Evolutionary conservation across 2,797 vertebrate species (phyloP).

Genomic region (Sebastes nivosus): DNA sequence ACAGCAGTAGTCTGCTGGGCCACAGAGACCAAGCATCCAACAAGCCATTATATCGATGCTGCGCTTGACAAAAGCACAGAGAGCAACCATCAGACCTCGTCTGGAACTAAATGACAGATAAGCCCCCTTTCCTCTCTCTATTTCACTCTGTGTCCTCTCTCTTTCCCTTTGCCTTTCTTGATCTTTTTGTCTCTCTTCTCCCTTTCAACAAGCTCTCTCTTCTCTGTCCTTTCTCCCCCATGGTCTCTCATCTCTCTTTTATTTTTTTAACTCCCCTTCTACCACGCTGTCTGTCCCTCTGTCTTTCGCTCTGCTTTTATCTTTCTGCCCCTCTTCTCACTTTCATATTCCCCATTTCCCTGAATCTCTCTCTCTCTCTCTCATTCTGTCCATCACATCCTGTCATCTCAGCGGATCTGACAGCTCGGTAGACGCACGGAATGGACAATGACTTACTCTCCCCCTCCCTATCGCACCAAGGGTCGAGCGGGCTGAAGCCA

Average conservation of each 20-base stretch:
- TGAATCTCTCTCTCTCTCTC: constrained; percentile 3
- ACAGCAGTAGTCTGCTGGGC: constrained; percentile 11
- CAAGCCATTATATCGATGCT: constrained; percentile 43
- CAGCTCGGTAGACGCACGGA: constrained; percentile 68
- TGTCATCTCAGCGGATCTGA: constrained; percentile 75
- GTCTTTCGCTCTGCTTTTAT: constrained; percentile 39
- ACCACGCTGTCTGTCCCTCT: not conserved
- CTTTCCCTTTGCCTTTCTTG: constrained; percentile 26
- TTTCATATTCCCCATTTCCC: constrained; percentile 36
- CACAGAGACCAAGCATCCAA: constrained; percentile 44
- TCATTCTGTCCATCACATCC: constrained; percentile 60
- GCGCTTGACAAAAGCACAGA: constrained; percentile 48
- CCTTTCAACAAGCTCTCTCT: constrained; percentile 31
- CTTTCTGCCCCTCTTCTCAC: constrained; percentile 27
- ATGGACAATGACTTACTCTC: constrained; percentile 39
- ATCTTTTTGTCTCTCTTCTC: constrained; percentile 27
- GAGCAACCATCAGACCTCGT: constrained; percentile 49
- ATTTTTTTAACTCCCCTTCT: constrained; percentile 4
- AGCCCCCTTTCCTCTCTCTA: constrained; percentile 20
- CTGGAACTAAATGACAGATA: constrained; percentile 65
- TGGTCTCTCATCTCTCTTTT: constrained; percentile 28
- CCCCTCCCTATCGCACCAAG: constrained; percentile 18
- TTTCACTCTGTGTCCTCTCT: constrained; percentile 5
- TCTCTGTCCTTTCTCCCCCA: constrained; percentile 17
- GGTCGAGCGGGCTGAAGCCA: constrained; percentile 35